phyloP scores from a whole-genome alignment of 2,888 invertebrate species.

The Drosophila mettleri region DNA sequence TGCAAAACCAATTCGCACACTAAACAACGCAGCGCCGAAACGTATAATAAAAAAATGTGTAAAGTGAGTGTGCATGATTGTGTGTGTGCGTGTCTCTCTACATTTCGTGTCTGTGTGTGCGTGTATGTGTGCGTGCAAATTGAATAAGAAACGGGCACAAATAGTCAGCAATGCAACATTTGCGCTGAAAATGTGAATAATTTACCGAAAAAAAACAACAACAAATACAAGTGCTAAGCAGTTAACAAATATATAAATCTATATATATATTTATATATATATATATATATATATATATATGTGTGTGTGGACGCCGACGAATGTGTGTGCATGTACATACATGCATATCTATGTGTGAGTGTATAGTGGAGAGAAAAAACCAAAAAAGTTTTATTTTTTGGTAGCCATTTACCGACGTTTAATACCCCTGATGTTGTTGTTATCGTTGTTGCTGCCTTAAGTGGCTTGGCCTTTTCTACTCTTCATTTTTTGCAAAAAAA shows the following conservation, averaged over 20 bases:
- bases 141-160: conserved; percentile 76
- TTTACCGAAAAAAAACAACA: conserved; percentile 16
- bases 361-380: conserved; percentile 56
- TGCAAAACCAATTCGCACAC: conserved; percentile 35
- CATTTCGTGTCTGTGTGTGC: conserved; percentile 40
- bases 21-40: conserved; percentile 45
- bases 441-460: conserved; percentile 49
- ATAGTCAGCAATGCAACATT: conserved; percentile 62
- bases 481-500: conserved; percentile 45
- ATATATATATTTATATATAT: conserved; percentile 26
- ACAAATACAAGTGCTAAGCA: conserved; percentile 20
- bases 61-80: conserved; percentile 72
- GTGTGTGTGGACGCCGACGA: conserved; percentile 50
- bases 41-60: conserved; percentile 57
- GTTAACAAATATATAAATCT: conserved; percentile 34
- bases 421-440: conserved; percentile 56
- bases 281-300: conserved; percentile 24
- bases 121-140: conserved; percentile 73
- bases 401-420: conserved; percentile 49
- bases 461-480: conserved; percentile 59
- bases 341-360: conserved; percentile 21
- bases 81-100: conserved; percentile 58
- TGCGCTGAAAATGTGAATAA: conserved; percentile 46
- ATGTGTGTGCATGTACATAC: conserved; percentile 40
- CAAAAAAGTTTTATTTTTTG: conserved; percentile 51